Conservation (phyloP, 2,888 invertebrate species). For the Cenopis cana region DNA sequence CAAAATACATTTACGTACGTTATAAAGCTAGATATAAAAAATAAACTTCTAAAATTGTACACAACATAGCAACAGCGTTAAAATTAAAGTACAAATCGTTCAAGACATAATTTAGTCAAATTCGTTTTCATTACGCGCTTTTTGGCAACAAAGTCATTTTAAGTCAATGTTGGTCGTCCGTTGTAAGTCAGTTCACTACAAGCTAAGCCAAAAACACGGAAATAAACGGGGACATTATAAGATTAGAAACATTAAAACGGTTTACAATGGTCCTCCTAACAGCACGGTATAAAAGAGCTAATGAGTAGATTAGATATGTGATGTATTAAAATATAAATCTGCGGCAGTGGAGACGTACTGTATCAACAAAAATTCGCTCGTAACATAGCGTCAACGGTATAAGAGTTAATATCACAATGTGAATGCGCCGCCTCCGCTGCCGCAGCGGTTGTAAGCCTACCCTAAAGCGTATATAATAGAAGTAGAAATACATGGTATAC, state of each 20-base stretch:
- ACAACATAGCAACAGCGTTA: slow-evolving; percentile 63
- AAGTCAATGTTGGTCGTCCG: slow-evolving; percentile 38
- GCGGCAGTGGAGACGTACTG: slow-evolving; percentile 55
- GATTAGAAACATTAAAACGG: slow-evolving; percentile 44
- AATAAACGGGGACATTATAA: slow-evolving; percentile 32
- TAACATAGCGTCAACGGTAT: slow-evolving; percentile 43
- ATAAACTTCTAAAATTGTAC: slow-evolving; percentile 75
- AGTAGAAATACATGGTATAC: slow-evolving; percentile 65
- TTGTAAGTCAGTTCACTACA: slow-evolving; percentile 40
- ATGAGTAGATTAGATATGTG: slow-evolving; percentile 81
- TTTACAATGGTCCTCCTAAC: slow-evolving; percentile 74
- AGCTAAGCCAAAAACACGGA: slow-evolving; percentile 49
- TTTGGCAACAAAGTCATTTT: slow-evolving; percentile 47
- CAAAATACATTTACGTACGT: slow-evolving; percentile 49
- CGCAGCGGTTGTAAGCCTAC: slow-evolving; percentile 65
- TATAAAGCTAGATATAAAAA: slow-evolving; percentile 66
- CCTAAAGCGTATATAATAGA: slow-evolving; percentile 77
- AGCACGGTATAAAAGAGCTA: slow-evolving; percentile 76
- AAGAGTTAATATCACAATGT: slow-evolving; percentile 51
- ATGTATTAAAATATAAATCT: slow-evolving; percentile 72
- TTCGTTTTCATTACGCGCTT: slow-evolving; percentile 44
- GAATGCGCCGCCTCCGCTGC: slow-evolving; percentile 56
- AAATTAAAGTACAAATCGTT: slow-evolving; percentile 56
- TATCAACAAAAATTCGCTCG: slow-evolving; percentile 39
- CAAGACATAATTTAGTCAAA: slow-evolving; percentile 48